A percentile compares a stretch with the other conserved stretches of the same genome.
Evolutionary conservation across 2,113 vertebrate species (phyloP).

Genomic region (Nestor notabilis): DNA sequence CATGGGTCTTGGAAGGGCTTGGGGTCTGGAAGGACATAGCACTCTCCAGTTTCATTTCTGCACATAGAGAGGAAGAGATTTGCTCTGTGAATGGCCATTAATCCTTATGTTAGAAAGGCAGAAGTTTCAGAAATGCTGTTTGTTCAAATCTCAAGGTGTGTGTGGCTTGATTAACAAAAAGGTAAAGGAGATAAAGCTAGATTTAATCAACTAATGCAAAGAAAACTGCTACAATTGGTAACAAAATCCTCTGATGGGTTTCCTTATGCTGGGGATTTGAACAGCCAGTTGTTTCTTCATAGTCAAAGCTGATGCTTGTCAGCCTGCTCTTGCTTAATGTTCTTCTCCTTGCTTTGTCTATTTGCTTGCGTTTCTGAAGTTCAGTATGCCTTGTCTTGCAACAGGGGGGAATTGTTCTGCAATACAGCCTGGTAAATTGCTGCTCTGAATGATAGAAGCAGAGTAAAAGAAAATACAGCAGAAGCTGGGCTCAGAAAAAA

Average conservation of each 20-base stretch:
- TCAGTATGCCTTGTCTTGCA: neutral
- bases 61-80: neutral
- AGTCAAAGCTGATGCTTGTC: neutral
- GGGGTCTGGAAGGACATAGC: neutral
- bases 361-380: neutral
- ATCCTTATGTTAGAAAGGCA: neutral
- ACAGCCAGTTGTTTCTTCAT: neutral
- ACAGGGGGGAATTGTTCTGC: neutral
- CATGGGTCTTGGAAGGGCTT: neutral
- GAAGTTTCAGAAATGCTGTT: neutral
- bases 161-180: neutral
- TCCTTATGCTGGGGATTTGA: neutral
- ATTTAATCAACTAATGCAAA: neutral
- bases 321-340: neutral
- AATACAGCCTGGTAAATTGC: neutral
- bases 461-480: neutral
- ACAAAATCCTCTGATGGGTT: neutral
- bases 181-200: neutral
- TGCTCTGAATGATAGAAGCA: neutral
- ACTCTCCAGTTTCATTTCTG: neutral
- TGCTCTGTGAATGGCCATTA: neutral
- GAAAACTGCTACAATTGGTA: neutral
- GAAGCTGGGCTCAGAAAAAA: neutral
- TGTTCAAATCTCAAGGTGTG: neutral
- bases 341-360: neutral